Percentiles rank a stretch among this genome's conserved stretches.
Conservation (phyloP, 2,888 invertebrate species). For the Stenichneumon culpator region DNA sequence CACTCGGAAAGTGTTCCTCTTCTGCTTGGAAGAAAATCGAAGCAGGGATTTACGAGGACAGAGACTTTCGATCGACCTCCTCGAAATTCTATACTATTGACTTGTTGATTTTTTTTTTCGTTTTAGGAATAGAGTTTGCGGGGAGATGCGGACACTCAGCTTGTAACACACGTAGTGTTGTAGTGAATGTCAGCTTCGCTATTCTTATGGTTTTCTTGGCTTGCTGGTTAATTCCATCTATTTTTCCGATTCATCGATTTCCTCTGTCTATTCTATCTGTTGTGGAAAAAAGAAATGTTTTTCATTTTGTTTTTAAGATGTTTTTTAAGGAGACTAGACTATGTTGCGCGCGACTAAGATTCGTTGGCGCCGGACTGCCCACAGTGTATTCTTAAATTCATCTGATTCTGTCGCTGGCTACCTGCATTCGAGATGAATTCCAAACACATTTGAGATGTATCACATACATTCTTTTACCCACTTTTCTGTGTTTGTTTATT, state of each 20-base stretch:
- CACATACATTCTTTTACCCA: no score
- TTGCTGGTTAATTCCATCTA: not conserved
- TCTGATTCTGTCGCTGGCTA: no score
- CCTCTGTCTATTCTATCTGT: not conserved
- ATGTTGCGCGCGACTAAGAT: not conserved
- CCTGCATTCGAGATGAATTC: no score
- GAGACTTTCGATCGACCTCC: conserved; percentile 35
- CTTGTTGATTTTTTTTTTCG: conserved; percentile 46
- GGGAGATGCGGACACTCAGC: not conserved
- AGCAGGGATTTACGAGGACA: conserved; percentile 13
- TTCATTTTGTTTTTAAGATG: conserved; percentile 27
- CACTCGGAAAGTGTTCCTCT: conserved; percentile 76
- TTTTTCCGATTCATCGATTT: not conserved
- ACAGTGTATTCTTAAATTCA: no score
- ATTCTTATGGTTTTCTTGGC: not conserved
- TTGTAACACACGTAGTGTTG: not conserved
- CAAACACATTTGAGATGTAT: no score
- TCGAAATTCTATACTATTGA: conserved; percentile 60
- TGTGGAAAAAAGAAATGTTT: conserved; percentile 32
- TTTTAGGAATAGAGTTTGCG: not conserved
- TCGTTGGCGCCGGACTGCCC: no score
- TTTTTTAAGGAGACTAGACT: not conserved
- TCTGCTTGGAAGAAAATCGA: conserved; percentile 57
- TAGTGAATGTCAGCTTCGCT: not conserved
- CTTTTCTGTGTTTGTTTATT: no score